Evolutionary conservation across 2,113 vertebrate species (phyloP), one percentile per base, ranked within the genome.

Genomic region (Apaloderma vittatum): DNA sequence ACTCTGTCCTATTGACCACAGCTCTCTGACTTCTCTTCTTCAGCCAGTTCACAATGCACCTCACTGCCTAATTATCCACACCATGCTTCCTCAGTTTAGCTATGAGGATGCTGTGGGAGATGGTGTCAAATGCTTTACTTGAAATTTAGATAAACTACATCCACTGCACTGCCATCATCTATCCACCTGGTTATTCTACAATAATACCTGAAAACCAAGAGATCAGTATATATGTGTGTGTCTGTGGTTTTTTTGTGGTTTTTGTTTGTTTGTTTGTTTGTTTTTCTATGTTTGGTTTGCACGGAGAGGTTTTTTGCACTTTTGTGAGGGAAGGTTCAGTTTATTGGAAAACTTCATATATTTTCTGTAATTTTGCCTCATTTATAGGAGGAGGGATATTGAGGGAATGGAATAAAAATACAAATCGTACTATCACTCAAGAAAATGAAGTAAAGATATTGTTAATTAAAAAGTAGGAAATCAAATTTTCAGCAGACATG

Each of bases 201-300:
- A 3, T 24, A 70, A 59, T 21, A 54, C 6, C 4, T 45, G 18
- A 62, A 90, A 87, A 48, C 2, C 0, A 32, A 48, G 2, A 75
- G 15, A 62, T 5, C 2, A 71, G 15, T 5, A 19, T 34, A 22
- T 15, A 14, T 8, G 5, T 26, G 4, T 29, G 2, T 4, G 0
- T 11, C 3, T 17, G 11, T 12, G 26, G 19, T 14, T 5, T 27
- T 13, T 17, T n/a, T n/a, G n/a, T n/a, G n/a, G 3, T 7, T 32
- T 11, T 43, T 16, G 13, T 37, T 21, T 8, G 4, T 2, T 18
- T 16, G 29, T 48, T 16, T 20, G 5, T 32, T 18, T 61, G 34
- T 27, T 10, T 32, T 51, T 40, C 19, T 49, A 72, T 22, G 3
- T 5, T 83, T 62, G 3, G 11, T 77, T 29, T 5, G 5, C 40